Base-by-base conservation (phyloP, 2,888 invertebrate genomes). In the Pterobdella sp. region DNA sequence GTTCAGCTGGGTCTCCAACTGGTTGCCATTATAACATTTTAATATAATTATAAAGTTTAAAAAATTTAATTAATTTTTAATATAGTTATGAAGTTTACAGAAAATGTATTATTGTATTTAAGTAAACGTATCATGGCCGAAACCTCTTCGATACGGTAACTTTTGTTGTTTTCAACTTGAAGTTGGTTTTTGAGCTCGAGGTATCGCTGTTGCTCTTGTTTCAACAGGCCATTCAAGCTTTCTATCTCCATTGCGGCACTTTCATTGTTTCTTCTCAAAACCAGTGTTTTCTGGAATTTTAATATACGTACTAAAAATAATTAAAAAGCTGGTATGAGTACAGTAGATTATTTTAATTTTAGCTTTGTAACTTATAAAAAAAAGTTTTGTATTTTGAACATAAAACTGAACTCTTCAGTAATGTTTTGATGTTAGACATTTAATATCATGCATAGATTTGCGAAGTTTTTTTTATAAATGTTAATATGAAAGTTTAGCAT, bases 221-320 rank as follows among this genome's bases (percentile, higher is more conserved):
- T 83, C 71, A 83, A 76, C 76, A 82, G 81, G 72, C 79, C 75
- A 73, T 82, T 81, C 14, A 82, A 76, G 35, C 78, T 79, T 72
- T 84, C 84, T 81, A 84, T 81, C 76, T 84, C 83, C 74, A 79
- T 78, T 68, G 84, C 74, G 69, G 84, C 78, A 67, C 80, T 81
- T 75, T 83, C 83, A 76, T 84, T 82, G 74, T 80, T 82, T 52
- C 77, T 76, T 74, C 81, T 82, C 70, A 84, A 77, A 34, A 79
- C 78, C 14, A 78, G 79, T 74, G 82, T 77, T 76, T 83, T 83
- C 84, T 84, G 74, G 35, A 75, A 64, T n/a, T n/a, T n/a, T n/a
- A n/a, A n/a, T n/a, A n/a, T n/a, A n/a, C n/a, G n/a, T n/a, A n/a
- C n/a, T n/a, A 22, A 42, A 14, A 22, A 42, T 42, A 22, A 42